Evolutionary conservation across 2,797 vertebrate genomes (phyloP).

Genomic region (Myotis vivesi): DNA sequence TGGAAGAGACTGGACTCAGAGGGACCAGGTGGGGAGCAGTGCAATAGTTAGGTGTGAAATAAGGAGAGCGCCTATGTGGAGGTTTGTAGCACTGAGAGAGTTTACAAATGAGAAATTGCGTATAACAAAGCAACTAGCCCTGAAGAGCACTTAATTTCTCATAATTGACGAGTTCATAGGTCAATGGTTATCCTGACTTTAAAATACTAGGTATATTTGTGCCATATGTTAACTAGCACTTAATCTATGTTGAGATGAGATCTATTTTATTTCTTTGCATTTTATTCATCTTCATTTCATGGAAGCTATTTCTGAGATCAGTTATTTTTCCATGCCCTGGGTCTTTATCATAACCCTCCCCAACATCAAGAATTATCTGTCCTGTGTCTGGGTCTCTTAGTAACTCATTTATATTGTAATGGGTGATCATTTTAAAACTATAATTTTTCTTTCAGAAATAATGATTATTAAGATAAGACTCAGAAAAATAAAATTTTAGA

Average conservation of each 20-base stretch:
- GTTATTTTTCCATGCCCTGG: background rate
- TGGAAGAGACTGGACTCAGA: background rate
- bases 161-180: background rate
- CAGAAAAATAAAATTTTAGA: constrained; percentile 1
- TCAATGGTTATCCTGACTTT: background rate
- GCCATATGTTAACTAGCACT: constrained; percentile 9
- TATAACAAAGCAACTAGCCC: background rate
- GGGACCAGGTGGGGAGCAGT: background rate
- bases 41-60: background rate
- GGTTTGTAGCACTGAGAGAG: background rate
- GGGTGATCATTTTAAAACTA: background rate
- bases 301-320: constrained; percentile 9
- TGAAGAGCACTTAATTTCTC: background rate
- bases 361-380: background rate
- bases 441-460: background rate
- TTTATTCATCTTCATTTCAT: background rate
- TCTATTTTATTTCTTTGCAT: background rate
- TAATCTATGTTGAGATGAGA: background rate
- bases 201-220: background rate
- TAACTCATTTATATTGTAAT: background rate
- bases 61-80: background rate
- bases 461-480: background rate
- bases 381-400: background rate
- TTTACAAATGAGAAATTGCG: background rate
- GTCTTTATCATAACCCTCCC: background rate